Evolutionary conservation across 2,113 vertebrate genomes (phyloP), one percentile per base, ranked within the genome.

Genomic region (Tricholaema leucomelas): DNA sequence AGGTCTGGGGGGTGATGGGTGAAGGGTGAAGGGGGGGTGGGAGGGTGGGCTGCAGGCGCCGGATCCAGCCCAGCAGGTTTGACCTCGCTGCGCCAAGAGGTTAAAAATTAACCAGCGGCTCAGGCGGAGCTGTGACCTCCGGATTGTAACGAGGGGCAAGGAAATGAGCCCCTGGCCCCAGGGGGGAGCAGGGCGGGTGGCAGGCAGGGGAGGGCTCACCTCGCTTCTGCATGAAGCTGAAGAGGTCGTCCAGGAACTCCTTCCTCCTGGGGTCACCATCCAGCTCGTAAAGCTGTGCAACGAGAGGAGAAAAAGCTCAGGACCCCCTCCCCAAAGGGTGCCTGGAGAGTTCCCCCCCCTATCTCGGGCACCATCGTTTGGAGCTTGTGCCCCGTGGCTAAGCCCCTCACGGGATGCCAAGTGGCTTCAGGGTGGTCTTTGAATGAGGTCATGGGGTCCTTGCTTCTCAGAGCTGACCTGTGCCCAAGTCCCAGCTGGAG

Each of bases 221-320:
- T 98, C 99, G 96, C 90, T 99, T 99, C 95, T 99, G 99, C 99
- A 99, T 99, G 96, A 99, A 99, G 96, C 98, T 99, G 97, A 99
- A 99, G 73, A 99, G 97, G 91, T 99, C 98, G 0, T 99, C 99
- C 88, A 99, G 97, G 93, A 99, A 99, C 96, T 99, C 99, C 87
- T 99, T 99, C 91, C 99, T 98, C 94, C 99, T 98, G 66, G 99
- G 99, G 95, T 99, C 99, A 7, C 97, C 97, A 2, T 99, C 99
- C 85, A 99, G 97, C 97, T 99, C 99, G 7, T 99, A 99, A 25
- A 99, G 97, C 99, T 99, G 97, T 3, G 2, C 6, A 35, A 55
- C 8, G 27, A 91, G 36, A 72, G 71, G 5, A 69, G 27, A 67
- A 24, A n/a, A 59, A 8, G 9, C 60, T 81, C 59, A 69, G 46